A percentile compares a stretch with the other conserved stretches of the same genome.
These are phyloP conservation scores for Zaprionus africanus DNA, from an alignment of 1,140 invertebrate genomes.

Conservation along the genomic window DNA sequence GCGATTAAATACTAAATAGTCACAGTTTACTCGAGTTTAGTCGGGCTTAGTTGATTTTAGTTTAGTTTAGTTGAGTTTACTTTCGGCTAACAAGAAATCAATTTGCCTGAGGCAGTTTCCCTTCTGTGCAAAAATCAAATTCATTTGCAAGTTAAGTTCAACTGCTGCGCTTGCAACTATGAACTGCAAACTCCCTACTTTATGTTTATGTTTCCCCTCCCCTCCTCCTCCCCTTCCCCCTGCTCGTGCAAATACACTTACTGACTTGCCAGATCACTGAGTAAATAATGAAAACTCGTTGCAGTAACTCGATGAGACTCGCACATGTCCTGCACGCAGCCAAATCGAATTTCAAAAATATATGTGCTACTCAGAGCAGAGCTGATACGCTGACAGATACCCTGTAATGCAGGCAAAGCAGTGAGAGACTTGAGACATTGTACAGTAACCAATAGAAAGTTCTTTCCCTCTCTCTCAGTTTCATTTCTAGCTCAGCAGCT, in stretches of 20 bases:
- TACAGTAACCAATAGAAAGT: too few species aligned
- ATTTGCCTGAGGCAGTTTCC: constrained; percentile 32
- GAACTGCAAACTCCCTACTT: not conserved
- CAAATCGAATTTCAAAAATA: constrained; percentile 56
- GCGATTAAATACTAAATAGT: not conserved
- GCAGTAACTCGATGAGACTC: constrained; percentile 41
- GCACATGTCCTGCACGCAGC: constrained; percentile 28
- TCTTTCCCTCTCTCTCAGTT: not conserved
- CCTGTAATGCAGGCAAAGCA: not conserved
- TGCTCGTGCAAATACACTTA: constrained; percentile 53
- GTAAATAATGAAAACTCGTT: constrained; percentile 56
- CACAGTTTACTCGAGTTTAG: not conserved
- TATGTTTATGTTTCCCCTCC: not conserved
- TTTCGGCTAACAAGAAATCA: constrained; percentile 36
- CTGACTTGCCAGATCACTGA: constrained; percentile 52
- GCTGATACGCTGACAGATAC: not conserved
- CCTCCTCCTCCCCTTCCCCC: not conserved
- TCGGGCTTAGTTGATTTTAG: not conserved
- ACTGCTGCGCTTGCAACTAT: not conserved
- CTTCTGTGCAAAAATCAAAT: constrained; percentile 35
- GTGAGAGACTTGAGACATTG: too few species aligned
- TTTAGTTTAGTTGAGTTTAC: not conserved
- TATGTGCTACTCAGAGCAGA: not conserved
- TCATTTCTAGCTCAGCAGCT: not conserved
- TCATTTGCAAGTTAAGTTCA: constrained; percentile 33